Evolutionary conservation across 2,888 invertebrate species (phyloP).

Genomic region (Ochlodes sylvanus): DNA sequence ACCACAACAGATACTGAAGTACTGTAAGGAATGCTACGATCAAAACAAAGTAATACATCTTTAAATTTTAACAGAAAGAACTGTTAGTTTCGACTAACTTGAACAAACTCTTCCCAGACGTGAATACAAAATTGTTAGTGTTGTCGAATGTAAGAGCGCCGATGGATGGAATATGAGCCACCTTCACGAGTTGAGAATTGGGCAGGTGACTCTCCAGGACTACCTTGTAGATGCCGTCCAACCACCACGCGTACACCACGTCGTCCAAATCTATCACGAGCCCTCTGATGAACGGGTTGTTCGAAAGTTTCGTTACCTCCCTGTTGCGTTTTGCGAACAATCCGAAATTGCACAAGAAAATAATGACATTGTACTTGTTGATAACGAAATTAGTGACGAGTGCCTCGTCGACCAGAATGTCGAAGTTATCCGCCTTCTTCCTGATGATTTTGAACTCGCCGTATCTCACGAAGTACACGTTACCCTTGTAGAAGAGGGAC

Average conservation of each 20-base stretch:
- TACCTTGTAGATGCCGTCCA: constrained; percentile 72
- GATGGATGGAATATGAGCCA: constrained; percentile 58
- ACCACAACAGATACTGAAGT: no score
- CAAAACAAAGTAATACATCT: no score
- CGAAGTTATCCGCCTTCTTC: constrained; percentile 65
- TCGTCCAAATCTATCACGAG: constrained; percentile 67
- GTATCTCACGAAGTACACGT: constrained; percentile 65
- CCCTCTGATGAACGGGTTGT: constrained; percentile 69
- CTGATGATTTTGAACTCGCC: constrained; percentile 59
- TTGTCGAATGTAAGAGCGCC: constrained; percentile 72
- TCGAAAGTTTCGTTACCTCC: constrained; percentile 57
- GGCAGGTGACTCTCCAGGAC: constrained; percentile 55
- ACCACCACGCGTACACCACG: constrained; percentile 71
- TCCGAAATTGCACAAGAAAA: constrained; percentile 63
- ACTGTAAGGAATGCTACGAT: no score
- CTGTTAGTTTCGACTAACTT: constrained; percentile 51
- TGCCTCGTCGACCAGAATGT: constrained; percentile 55
- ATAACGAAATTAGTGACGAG: constrained; percentile 67
- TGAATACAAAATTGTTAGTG: constrained; percentile 68
- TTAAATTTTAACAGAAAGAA: constrained; percentile 46
- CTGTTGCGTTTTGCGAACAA: constrained; percentile 62
- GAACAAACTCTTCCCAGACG: constrained; percentile 59
- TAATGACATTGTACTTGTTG: constrained; percentile 62
- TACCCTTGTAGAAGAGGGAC: constrained; percentile 63
- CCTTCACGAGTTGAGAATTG: constrained; percentile 58